These are phyloP conservation scores for Micrasema longulum DNA, from an alignment of 1,140 invertebrate species.

Conservation along the genomic window DNA sequence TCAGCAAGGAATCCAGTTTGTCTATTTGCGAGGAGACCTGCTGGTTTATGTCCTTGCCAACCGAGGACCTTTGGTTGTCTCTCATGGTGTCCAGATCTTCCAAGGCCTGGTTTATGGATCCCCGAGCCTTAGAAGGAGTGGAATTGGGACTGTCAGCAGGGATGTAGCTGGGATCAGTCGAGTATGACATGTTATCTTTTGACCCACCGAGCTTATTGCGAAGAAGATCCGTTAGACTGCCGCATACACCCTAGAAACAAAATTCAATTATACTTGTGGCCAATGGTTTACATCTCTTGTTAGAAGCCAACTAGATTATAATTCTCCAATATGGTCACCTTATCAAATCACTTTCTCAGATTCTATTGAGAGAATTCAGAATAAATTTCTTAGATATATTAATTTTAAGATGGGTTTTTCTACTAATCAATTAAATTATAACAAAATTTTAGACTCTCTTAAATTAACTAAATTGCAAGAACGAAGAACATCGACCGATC, in stretches of 20 bases:
- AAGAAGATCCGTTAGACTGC: constrained; percentile 73
- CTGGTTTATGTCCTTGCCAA: constrained; percentile 66
- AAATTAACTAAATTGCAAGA: no score
- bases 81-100: constrained; percentile 65
- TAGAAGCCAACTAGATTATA: no score
- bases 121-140: constrained; percentile 36
- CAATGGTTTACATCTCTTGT: no score
- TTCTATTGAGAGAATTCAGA: no score
- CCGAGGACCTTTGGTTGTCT: constrained; percentile 57
- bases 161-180: constrained; percentile 63
- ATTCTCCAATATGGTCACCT: no score
- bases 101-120: constrained; percentile 64
- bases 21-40: constrained; percentile 74
- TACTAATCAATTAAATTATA: no score
- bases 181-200: constrained; percentile 65
- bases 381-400: no score
- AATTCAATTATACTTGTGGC: no score
- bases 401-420: no score
- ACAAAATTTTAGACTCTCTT: no score
- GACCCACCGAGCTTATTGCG: constrained; percentile 67
- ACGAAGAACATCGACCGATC: no score
- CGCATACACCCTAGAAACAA: constrained; percentile 71
- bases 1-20: constrained; percentile 73
- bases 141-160: constrained; percentile 49
- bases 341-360: no score